Percentiles rank a stretch among this genome's conserved stretches.
phyloP scores from a whole-genome alignment of 2,888 invertebrate species.

The Merodon equestris region DNA sequence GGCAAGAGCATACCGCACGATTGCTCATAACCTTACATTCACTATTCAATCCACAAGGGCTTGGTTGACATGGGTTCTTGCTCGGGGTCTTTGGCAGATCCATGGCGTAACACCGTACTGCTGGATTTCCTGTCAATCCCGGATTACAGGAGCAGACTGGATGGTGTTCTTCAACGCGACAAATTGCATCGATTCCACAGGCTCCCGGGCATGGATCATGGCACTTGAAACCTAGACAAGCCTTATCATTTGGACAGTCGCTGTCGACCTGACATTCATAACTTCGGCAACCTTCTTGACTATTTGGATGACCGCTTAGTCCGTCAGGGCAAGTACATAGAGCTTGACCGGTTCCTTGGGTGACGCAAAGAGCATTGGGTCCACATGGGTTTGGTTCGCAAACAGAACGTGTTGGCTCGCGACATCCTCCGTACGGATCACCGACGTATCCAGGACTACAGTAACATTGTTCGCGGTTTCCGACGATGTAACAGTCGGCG shows the following conservation, averaged over 20 bases:
- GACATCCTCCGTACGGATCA: slow-evolving; percentile 89
- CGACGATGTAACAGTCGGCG: slow-evolving; percentile 90
- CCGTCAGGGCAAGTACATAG: slow-evolving; percentile 87
- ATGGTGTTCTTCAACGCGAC: slow-evolving; percentile 88
- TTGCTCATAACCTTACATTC: slow-evolving; percentile 86
- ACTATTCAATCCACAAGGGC: slow-evolving; percentile 89
- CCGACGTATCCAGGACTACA: slow-evolving; percentile 88
- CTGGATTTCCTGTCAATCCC: slow-evolving; percentile 88
- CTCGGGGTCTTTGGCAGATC: slow-evolving; percentile 80
- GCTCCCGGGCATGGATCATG: slow-evolving; percentile 90
- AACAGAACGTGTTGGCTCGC: slow-evolving; percentile 83
- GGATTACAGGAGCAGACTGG: slow-evolving; percentile 88
- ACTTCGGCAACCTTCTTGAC: slow-evolving; percentile 85
- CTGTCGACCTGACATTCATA: slow-evolving; percentile 89
- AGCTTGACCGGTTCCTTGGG: slow-evolving; percentile 84
- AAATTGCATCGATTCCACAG: slow-evolving; percentile 87
- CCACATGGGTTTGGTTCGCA: slow-evolving; percentile 91
- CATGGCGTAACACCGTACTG: slow-evolving; percentile 84
- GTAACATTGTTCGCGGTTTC: slow-evolving; percentile 90
- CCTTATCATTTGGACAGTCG: slow-evolving; percentile 86
- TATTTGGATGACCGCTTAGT: slow-evolving; percentile 87
- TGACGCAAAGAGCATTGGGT: slow-evolving; percentile 86
- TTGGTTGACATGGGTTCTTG: slow-evolving; percentile 85
- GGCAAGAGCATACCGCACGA: slow-evolving; percentile 88
- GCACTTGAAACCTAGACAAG: slow-evolving; percentile 90